Base-by-base conservation (phyloP, 2,888 invertebrate genomes). In the Clistopyga incitator region DNA sequence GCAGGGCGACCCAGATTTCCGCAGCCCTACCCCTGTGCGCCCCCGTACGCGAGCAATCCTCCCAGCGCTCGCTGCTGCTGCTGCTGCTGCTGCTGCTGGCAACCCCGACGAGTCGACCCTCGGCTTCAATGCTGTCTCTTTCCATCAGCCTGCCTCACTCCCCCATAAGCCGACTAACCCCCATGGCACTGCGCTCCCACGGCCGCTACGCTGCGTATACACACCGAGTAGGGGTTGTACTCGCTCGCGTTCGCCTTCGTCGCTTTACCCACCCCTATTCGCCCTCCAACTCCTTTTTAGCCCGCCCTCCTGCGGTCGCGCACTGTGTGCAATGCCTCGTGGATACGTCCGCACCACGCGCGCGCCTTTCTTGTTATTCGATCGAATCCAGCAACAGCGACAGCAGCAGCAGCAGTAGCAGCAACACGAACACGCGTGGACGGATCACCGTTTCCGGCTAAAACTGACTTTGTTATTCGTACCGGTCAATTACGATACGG, bases 1-100 rank as follows among this genome's bases (percentile, higher is more conserved):
- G 90, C 91, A 92, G 90, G 91, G 88, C 88, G 92, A 91, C 92
- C 92, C 85, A 91, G 90, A 92, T 92, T 90, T 88, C 76, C 74
- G 74, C 84, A 82, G 85, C 87, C 86, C 87, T 87, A 87, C 85
- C 86, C 85, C 87, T 87, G 85, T 77, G 68, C 75, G 67, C 61
- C 59, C 25, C 71, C 64, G 59, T 52, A 56, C 74, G 77, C 50
- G 67, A 72, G 68, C 68, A 61, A 65, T 79, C 72, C 77, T 64
- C 72, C 45, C 78, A 38, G 56, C 29, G 75, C 45, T 74, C 23
- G 59, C n/a, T 29, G 61, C 75, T 68, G 61, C 52, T 74, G 65
- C 56, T 18, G 65, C 56, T 18, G 34, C 45, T 25, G 74, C 75
- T 70, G 70, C 56, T 71, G 78, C 72, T 29, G 70, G 77, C 84